phyloP scores from a whole-genome alignment of 2,113 vertebrate genomes.

The Chascanopsetta lugubris region DNA sequence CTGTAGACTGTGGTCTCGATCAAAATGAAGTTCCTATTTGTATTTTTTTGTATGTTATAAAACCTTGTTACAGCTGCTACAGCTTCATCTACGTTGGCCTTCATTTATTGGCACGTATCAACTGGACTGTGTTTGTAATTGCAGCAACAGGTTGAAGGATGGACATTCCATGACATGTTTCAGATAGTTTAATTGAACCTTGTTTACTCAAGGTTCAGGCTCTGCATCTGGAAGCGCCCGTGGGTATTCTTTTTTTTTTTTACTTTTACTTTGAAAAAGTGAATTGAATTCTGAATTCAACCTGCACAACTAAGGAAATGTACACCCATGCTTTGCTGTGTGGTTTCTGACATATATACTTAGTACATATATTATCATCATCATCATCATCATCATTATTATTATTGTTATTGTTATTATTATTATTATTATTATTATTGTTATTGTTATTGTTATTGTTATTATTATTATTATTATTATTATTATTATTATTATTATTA shows the following conservation, averaged over 20 bases:
- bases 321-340: too few relatives aligned
- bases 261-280: too few relatives aligned
- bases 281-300: neutral
- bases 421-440: too few relatives aligned
- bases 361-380: too few relatives aligned
- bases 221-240: neutral
- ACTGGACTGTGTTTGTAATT: neutral
- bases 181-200: neutral
- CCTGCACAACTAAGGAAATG: too few relatives aligned
- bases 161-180: neutral
- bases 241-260: neutral
- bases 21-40: slow-evolving; percentile 32
- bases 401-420: too few relatives aligned
- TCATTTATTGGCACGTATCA: slow-evolving; percentile 8
- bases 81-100: slow-evolving; percentile 30
- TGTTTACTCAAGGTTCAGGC: neutral
- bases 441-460: too few relatives aligned
- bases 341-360: neutral
- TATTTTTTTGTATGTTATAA: slow-evolving; percentile 38
- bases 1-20: slow-evolving; percentile 32
- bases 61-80: slow-evolving; percentile 19
- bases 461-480: too few relatives aligned
- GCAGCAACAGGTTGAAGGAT: neutral
- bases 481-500: too few relatives aligned
- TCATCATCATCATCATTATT: neutral